Evolutionary conservation across 1,140 invertebrate species (phyloP), one percentile per base, ranked within the genome.

Genomic region (Drosophila ohnishii): DNA sequence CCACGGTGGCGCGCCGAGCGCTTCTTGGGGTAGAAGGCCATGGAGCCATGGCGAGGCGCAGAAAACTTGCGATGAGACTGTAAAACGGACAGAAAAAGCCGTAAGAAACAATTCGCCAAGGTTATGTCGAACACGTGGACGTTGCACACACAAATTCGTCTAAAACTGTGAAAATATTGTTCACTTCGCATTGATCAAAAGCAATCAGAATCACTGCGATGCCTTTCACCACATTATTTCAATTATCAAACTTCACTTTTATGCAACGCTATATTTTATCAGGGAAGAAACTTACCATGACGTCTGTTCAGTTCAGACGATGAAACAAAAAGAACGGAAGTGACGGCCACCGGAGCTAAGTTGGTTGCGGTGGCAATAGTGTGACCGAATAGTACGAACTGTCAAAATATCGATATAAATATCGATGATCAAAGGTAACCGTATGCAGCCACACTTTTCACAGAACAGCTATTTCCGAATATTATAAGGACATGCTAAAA

Each of bases 41-140:
- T 99, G 57, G 98, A 99, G 78, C 99, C 99, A 95, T 99, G 99
- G 78, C 99, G 96, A 75, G 99, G 99, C 11, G 98, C 99, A 91
- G 98, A 99, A 93, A 99, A 99, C 92, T 99, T 99, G 91, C 99
- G 95, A 94, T 99, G 99, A 93, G 98, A 99, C 99, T 99, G 93
- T 81, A 95, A 95, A 45, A 28, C 45, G 9, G 19, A 47, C 11
- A 13, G 8, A 39, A 59, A 16, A 34, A 48, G 11, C n/a, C 32
- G 63, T 44, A n/a, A 53, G 48, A 44, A 53, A 16, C 45, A 2
- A 8, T n/a, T 16, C 2, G 39, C 28, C 50, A 50, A 44, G 75
- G 53, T 47, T 65, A 57, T 28, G 64, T 61, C 22, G 35, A 30
- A 57, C 34, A 74, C 44, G 51, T 61, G 66, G 61, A 40, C 16